Conservation (phyloP, 2,113 vertebrate species). For the Vimba vimba region DNA sequence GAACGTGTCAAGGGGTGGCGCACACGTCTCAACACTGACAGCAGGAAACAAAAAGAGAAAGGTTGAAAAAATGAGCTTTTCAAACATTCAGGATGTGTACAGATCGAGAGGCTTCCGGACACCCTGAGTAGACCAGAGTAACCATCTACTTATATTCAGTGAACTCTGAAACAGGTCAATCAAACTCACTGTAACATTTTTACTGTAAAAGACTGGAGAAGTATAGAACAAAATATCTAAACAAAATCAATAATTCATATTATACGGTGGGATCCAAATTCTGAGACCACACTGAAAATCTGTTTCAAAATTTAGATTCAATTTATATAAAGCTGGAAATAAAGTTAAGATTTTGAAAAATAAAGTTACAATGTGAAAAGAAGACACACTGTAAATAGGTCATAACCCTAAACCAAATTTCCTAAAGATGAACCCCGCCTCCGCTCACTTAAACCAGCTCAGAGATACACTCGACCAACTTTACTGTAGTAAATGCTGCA, state of each 20-base stretch:
- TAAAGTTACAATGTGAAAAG: too few relatives aligned
- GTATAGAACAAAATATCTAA: neutral
- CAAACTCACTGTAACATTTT: neutral
- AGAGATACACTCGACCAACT: too few relatives aligned
- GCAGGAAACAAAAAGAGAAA: constrained; percentile 3
- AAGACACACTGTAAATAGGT: too few relatives aligned
- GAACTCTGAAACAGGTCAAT: neutral
- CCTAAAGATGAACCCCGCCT: too few relatives aligned
- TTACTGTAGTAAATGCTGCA: too few relatives aligned
- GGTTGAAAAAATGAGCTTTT: neutral
- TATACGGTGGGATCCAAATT: neutral
- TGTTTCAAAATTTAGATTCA: too few relatives aligned
- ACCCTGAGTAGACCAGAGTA: neutral
- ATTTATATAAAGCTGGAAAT: too few relatives aligned
- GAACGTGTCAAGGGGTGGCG: neutral
- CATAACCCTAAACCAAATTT: too few relatives aligned
- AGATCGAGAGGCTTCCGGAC: neutral
- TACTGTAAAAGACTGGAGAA: neutral
- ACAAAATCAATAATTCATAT: neutral
- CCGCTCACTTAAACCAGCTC: too few relatives aligned
- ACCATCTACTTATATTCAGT: neutral
- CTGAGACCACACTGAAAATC: neutral
- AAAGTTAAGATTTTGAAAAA: too few relatives aligned
- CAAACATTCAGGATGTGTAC: constrained; percentile 4
- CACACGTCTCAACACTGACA: neutral